Evolutionary conservation across 2,113 vertebrate genomes (phyloP).

Genomic region (Climacteris rufus): DNA sequence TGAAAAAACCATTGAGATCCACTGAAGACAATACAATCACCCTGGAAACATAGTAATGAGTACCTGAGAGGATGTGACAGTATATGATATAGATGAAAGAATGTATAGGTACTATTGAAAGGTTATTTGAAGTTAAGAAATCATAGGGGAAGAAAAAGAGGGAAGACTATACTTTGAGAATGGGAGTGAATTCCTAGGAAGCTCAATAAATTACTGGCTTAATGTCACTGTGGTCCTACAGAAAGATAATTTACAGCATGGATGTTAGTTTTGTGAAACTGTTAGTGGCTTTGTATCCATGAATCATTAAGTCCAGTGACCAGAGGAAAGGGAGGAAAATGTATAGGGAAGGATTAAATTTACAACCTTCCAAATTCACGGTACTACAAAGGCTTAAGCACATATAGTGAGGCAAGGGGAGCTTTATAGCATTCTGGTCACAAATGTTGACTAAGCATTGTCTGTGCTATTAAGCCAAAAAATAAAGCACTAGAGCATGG

Average conservation of each 20-base stretch:
- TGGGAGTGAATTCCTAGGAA: background rate
- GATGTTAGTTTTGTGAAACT: background rate
- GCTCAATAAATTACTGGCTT: background rate
- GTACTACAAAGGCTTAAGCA: background rate
- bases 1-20: background rate
- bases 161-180: background rate
- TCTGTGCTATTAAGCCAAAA: background rate
- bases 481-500: accelerated
- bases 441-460: background rate
- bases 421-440: background rate
- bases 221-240: background rate
- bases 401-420: background rate
- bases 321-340: background rate
- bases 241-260: background rate
- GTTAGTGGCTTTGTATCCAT: background rate
- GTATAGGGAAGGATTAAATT: background rate
- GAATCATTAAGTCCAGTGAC: background rate
- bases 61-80: background rate
- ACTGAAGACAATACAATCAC: background rate
- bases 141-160: background rate
- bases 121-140: background rate
- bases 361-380: background rate
- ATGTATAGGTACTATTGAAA: background rate
- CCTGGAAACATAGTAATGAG: background rate
- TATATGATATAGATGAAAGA: background rate